phyloP scores from a whole-genome alignment of 35 echinoderm and acorn worm genomes.

The Diadema setosum region DNA sequence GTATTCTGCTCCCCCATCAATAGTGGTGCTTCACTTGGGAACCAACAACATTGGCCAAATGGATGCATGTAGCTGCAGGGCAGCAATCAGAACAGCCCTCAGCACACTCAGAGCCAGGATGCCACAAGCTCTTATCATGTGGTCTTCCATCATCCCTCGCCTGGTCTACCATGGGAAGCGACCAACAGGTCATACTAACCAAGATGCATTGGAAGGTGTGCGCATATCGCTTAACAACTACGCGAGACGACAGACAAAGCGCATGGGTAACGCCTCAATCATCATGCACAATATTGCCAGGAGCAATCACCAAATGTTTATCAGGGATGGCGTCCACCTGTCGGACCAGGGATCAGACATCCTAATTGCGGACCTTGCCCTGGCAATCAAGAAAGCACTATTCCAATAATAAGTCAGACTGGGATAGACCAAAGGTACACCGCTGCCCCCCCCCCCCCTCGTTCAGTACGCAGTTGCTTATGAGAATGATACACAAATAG shows the following conservation, averaged over 20 bases:
- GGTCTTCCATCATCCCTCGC: background rate
- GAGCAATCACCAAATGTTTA: background rate
- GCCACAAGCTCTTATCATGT: background rate
- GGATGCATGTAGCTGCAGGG: background rate
- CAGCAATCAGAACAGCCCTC: background rate
- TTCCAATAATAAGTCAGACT: no score
- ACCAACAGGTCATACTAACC: background rate
- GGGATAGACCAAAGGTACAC: no score
- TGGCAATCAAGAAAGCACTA: background rate
- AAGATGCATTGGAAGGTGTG: background rate
- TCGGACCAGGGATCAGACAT: background rate
- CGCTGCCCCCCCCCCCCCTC: no score
- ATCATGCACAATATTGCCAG: background rate
- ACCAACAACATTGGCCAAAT: background rate
- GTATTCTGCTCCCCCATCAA: background rate
- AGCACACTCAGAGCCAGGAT: background rate
- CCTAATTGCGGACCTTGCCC: background rate
- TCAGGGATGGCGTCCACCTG: background rate
- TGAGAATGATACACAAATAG: no score
- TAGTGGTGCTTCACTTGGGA: background rate
- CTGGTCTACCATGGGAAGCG: background rate
- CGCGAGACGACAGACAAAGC: background rate
- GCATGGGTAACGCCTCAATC: background rate
- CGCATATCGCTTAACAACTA: background rate
- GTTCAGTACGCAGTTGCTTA: no score